Conservation (phyloP, 2,113 vertebrate genomes). For the Thryonomys swinderianus region DNA sequence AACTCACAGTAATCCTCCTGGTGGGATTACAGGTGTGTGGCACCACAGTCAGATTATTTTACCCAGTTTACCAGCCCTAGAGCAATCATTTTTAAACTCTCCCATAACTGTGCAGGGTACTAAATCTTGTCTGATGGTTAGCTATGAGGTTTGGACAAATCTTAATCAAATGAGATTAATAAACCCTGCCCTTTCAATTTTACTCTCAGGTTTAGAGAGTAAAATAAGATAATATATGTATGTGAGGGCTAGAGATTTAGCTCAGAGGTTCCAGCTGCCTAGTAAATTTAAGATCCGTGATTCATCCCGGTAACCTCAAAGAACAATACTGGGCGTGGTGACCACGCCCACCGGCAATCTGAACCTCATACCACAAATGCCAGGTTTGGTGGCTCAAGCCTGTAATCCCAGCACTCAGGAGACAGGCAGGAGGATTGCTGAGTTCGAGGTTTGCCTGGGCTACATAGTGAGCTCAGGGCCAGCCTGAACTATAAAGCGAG, state of each 20-base stretch:
- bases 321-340: too few species aligned
- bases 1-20: background rate
- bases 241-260: background rate
- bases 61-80: background rate
- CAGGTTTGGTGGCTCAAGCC: too few species aligned
- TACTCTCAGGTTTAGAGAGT: slow-evolving; percentile 19
- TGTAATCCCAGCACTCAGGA: too few species aligned
- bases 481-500: too few species aligned
- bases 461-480: too few species aligned
- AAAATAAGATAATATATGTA: slow-evolving; percentile 21
- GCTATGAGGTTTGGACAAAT: background rate
- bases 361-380: too few species aligned
- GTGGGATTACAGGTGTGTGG: background rate
- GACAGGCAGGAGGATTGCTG: too few species aligned
- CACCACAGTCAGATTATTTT: background rate
- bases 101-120: background rate
- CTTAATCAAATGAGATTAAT: slow-evolving; percentile 27
- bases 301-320: too few species aligned
- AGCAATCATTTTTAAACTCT: slow-evolving; percentile 5
- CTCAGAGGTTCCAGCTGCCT: too few species aligned
- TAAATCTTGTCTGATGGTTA: background rate
- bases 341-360: too few species aligned
- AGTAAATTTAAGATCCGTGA: too few species aligned
- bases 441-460: too few species aligned
- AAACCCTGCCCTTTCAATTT: background rate